A percentile compares a stretch with the other conserved stretches of the same genome.
Conservation (phyloP, 2,113 vertebrate genomes). For the Columbina picui region DNA sequence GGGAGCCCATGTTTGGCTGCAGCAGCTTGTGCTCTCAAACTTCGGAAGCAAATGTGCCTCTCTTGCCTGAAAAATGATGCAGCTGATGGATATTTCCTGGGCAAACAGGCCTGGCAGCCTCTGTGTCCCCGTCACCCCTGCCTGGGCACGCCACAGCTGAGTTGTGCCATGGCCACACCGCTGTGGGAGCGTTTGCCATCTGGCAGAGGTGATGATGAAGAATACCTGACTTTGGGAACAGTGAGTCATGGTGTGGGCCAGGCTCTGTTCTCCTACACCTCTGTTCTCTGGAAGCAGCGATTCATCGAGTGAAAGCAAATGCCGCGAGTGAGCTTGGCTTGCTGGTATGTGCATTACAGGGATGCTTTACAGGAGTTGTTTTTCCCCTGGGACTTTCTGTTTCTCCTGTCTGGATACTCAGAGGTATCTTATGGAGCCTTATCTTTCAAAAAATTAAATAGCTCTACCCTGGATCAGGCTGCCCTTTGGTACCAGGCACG, state of each 20-base stretch:
- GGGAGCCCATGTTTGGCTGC: neutral
- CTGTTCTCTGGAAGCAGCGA: neutral
- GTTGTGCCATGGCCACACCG: rapidly evolving
- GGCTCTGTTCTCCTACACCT: neutral
- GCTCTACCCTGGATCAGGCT: neutral
- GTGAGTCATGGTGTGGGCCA: neutral
- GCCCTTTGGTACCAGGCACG: neutral
- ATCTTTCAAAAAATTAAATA: neutral
- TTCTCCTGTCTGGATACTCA: neutral
- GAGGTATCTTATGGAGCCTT: neutral
- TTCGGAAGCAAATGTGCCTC: neutral
- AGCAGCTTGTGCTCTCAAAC: neutral
- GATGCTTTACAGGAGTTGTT: neutral
- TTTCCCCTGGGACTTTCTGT: neutral
- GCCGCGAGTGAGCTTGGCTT: neutral
- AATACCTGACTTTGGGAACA: neutral
- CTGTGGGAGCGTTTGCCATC: neutral
- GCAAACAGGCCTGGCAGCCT: neutral
- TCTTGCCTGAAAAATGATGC: neutral
- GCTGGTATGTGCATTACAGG: neutral
- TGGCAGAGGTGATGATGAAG: neutral
- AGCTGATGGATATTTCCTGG: neutral
- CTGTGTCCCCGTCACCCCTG: rapidly evolving
- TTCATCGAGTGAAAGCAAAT: neutral
- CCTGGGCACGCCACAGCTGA: neutral